Evolutionary conservation across 2,888 invertebrate species (phyloP).

Genomic region (Maniola hyperantus): DNA sequence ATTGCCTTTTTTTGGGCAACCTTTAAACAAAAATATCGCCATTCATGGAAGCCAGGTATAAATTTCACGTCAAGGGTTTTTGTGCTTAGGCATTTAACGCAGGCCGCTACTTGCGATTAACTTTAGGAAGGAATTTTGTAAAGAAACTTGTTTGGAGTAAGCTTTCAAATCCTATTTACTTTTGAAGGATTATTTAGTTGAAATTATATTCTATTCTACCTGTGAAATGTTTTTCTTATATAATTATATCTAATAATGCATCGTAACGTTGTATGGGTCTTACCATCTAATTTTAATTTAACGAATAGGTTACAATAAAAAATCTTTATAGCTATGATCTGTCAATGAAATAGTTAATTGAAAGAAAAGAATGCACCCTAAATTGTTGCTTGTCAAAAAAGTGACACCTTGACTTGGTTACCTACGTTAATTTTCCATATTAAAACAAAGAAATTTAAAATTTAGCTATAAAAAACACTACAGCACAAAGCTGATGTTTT

Average conservation of each 20-base stretch:
- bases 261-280: too few species aligned
- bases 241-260: background rate
- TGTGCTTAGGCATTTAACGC: constrained; percentile 54
- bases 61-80: constrained; percentile 62
- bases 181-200: constrained; percentile 4
- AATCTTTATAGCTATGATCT: too few species aligned
- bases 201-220: constrained; percentile 6
- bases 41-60: constrained; percentile 79
- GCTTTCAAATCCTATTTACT: constrained; percentile 15
- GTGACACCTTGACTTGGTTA: background rate
- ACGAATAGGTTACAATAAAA: too few species aligned
- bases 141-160: constrained; percentile 20
- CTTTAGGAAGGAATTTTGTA: constrained; percentile 36
- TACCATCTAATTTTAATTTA: too few species aligned
- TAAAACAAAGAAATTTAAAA: background rate
- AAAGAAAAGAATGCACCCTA: background rate
- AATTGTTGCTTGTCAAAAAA: background rate
- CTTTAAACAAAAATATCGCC: constrained; percentile 69
- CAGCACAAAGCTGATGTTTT: too few species aligned
- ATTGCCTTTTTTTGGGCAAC: constrained; percentile 65
- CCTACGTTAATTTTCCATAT: background rate
- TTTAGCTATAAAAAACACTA: too few species aligned
- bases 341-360: background rate
- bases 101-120: constrained; percentile 51
- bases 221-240: background rate